Conservation (phyloP, 2,113 vertebrate genomes). For the Passerina amoena region DNA sequence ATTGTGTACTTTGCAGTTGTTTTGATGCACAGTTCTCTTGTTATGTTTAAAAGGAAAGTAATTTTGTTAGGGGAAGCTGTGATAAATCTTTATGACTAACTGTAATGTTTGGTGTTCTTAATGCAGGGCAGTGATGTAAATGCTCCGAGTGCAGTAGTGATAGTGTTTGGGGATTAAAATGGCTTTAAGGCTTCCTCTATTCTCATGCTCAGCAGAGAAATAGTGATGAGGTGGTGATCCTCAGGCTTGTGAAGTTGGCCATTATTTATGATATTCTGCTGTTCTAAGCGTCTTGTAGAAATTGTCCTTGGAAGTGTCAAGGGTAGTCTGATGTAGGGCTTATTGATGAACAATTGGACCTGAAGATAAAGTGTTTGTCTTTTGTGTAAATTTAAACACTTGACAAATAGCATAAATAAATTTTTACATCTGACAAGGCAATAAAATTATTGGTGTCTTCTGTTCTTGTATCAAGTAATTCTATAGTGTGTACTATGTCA, state of each 20-base stretch:
- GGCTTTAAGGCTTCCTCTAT: constrained; percentile 3
- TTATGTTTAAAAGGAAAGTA: background rate
- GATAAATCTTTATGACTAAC: constrained; percentile 6
- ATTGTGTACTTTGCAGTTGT: background rate
- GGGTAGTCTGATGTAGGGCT: background rate
- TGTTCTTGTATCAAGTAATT: background rate
- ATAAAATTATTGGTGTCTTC: background rate
- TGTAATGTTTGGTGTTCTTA: constrained; percentile 27
- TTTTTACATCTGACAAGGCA: constrained; percentile 19
- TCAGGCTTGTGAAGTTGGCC: constrained; percentile 13
- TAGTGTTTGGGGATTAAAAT: constrained; percentile 61
- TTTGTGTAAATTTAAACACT: constrained; percentile 24
- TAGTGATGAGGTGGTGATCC: background rate
- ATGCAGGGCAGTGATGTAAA: background rate
- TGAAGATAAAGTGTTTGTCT: background rate
- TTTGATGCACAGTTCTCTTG: constrained; percentile 14
- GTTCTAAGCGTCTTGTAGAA: constrained; percentile 36
- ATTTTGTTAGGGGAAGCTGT: background rate
- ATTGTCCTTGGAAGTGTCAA: background rate
- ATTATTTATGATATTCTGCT: constrained; percentile 42
- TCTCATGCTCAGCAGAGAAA: background rate
- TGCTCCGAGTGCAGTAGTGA: constrained; percentile 28
- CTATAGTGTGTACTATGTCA: background rate
- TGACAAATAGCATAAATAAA: constrained; percentile 50
- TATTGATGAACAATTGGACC: background rate